Percentiles rank a stretch among this genome's conserved stretches.
Evolutionary conservation across 2,888 invertebrate genomes (phyloP).

Genomic region (Clepsis dumicolana): DNA sequence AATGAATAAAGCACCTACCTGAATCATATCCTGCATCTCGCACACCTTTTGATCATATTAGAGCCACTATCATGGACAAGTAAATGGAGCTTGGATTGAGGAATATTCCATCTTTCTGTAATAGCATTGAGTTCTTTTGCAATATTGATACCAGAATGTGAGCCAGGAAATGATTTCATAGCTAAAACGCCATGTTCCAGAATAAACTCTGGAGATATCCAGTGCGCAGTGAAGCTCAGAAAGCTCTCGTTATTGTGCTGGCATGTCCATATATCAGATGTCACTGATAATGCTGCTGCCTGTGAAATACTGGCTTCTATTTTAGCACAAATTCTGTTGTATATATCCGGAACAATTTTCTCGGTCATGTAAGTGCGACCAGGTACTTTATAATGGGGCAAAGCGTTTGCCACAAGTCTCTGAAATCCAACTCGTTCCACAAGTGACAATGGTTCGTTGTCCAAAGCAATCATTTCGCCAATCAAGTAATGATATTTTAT

Average conservation of each 20-base stretch:
- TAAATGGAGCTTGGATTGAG: conserved; percentile 51
- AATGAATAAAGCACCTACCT: conserved; percentile 53
- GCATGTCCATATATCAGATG: conserved; percentile 50
- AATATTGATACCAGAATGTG: conserved; percentile 46
- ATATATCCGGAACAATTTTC: conserved; percentile 47
- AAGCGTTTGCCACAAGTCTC: conserved; percentile 35
- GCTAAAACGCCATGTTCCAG: conserved; percentile 40
- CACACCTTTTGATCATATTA: conserved; percentile 54
- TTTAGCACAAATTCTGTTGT: conserved; percentile 45
- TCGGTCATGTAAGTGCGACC: conserved; percentile 48
- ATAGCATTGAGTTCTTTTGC: conserved; percentile 49
- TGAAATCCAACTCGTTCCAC: conserved; percentile 43
- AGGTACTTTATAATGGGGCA: conserved; percentile 46
- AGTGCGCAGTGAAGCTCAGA: conserved; percentile 45
- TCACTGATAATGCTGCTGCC: conserved; percentile 47
- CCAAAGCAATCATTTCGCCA: conserved; percentile 46
- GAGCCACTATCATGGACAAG: conserved; percentile 52
- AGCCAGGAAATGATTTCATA: conserved; percentile 41
- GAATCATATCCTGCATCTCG: conserved; percentile 51
- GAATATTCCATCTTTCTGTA: conserved; percentile 53
- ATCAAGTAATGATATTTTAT: conserved; percentile 47
- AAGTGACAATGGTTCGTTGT: conserved; percentile 44
- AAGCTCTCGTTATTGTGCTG: conserved; percentile 46
- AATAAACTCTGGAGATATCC: conserved; percentile 35
- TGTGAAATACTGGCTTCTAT: conserved; percentile 45